These are phyloP conservation scores for Pterois miles DNA, from an alignment of 2,797 vertebrate species.

Conservation along the genomic window DNA sequence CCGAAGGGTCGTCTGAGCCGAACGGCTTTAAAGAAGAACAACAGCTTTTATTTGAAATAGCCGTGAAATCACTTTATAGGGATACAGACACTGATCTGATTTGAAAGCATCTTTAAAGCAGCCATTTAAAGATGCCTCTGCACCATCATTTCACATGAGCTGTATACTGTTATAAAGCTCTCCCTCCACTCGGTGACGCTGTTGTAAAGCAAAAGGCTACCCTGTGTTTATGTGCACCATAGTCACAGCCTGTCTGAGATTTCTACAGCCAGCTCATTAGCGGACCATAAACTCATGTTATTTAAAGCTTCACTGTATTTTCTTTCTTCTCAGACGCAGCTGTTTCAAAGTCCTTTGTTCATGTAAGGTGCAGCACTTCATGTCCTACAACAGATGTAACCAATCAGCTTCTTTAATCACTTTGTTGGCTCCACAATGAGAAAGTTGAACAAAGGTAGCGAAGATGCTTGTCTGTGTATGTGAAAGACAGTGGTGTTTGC, in stretches of 20 bases:
- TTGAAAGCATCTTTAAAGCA: not conserved
- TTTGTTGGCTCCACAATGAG: not conserved
- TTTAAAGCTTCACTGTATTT: not conserved
- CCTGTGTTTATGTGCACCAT: not conserved
- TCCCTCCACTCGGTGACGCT: slow-evolving; percentile 51
- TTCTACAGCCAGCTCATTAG: not conserved
- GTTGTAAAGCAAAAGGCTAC: slow-evolving; percentile 6
- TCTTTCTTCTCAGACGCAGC: not conserved
- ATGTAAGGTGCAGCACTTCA: not conserved
- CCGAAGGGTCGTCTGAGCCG: not conserved
- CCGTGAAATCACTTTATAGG: not conserved
- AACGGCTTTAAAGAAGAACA: not conserved
- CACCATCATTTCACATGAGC: not conserved
- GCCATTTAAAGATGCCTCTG: not conserved
- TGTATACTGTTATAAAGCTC: not conserved
- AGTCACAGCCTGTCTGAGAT: not conserved
- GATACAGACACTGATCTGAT: not conserved
- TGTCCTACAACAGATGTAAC: not conserved
- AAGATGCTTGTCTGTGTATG: not conserved
- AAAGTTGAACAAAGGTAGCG: not conserved
- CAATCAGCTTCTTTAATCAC: not conserved
- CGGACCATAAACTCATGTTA: not conserved
- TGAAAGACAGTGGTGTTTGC: not conserved
- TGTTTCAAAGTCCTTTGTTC: not conserved
- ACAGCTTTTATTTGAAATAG: not conserved